A percentile compares a stretch with the other conserved stretches of the same genome.
phyloP scores from a whole-genome alignment of 2,113 vertebrate species.

The Cyprinodon brontotheroides region DNA sequence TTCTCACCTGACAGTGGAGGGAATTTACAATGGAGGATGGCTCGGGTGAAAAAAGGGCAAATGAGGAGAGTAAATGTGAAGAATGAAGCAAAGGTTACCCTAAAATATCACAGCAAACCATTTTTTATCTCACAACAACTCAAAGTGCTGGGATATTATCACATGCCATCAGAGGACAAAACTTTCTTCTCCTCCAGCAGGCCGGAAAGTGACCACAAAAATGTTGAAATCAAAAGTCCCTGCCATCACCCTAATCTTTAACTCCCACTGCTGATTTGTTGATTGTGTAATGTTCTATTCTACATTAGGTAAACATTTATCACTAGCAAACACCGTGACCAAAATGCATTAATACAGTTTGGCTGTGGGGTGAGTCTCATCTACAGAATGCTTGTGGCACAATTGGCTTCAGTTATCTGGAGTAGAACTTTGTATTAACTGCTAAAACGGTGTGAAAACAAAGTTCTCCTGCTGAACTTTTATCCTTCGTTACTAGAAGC shows the following conservation, averaged over 20 bases:
- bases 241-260: too few relatives aligned
- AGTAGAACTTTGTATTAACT: not conserved
- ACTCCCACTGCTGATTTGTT: not conserved
- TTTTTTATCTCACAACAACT: not conserved
- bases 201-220: too few relatives aligned
- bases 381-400: not conserved
- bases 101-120: not conserved
- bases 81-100: not conserved
- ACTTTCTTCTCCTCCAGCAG: not conserved
- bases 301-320: not conserved
- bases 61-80: conserved; percentile 24
- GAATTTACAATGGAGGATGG: conserved; percentile 16
- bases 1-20: conserved; percentile 7
- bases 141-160: not conserved
- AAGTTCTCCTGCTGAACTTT: conserved; percentile 20
- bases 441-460: conserved; percentile 6
- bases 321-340: not conserved
- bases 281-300: not conserved
- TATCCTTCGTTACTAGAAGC: conserved; percentile 15
- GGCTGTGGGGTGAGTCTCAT: not conserved
- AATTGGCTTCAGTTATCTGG: not conserved
- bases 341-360: not conserved
- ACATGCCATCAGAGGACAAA: not conserved
- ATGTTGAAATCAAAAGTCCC: too few relatives aligned
- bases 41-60: not conserved